These are phyloP conservation scores for Sinosuthora webbiana DNA, from an alignment of 2,113 vertebrate genomes.

Conservation along the genomic window DNA sequence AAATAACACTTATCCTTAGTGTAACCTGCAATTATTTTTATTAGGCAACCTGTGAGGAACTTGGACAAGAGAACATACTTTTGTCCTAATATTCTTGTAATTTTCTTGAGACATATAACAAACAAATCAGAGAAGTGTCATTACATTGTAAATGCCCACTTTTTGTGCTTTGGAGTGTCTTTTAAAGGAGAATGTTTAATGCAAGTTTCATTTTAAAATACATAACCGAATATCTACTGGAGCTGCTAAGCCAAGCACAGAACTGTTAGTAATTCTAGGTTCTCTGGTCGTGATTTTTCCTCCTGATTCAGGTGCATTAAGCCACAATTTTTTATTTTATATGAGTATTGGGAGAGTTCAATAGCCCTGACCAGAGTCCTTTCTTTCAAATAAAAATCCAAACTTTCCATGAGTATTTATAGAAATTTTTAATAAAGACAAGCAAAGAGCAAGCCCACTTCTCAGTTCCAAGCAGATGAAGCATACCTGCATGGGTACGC, in stretches of 20 bases:
- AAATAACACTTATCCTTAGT: background rate
- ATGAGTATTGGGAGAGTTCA: background rate
- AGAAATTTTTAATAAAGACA: background rate
- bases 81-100: background rate
- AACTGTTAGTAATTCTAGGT: background rate
- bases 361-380: background rate
- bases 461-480: background rate
- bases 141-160: background rate
- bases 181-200: background rate
- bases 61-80: background rate
- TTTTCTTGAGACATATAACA: background rate
- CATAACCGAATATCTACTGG: background rate
- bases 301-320: background rate
- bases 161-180: background rate
- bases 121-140: background rate
- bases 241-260: background rate
- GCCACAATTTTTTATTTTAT: background rate
- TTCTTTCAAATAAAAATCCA: background rate
- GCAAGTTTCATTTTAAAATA: background rate
- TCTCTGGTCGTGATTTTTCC: background rate
- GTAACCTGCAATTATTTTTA: background rate
- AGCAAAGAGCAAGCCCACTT: background rate
- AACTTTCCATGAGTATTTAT: background rate
- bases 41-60: background rate
- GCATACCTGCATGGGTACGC: background rate